These are phyloP conservation scores for Luperina nickerlii DNA, from an alignment of 2,888 invertebrate genomes.

Conservation along the genomic window DNA sequence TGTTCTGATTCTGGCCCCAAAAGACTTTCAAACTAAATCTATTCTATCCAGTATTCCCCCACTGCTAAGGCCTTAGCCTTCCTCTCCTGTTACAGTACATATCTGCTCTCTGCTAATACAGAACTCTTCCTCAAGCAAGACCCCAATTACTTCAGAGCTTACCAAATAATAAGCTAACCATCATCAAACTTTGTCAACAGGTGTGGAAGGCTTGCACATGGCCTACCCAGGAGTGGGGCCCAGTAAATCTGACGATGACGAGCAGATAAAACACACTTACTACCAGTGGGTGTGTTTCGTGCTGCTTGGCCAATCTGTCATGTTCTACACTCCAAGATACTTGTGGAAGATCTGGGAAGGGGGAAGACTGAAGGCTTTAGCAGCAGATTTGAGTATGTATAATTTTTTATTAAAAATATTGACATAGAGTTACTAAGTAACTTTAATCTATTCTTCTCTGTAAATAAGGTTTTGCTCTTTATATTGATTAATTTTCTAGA, in stretches of 20 bases:
- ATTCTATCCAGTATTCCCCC: neutral
- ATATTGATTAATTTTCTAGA: neutral
- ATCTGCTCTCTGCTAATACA: neutral
- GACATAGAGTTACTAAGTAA: neutral
- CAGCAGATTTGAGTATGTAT: slow-evolving; percentile 89
- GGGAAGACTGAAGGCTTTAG: slow-evolving; percentile 90
- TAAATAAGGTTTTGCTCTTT: neutral
- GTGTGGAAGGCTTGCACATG: slow-evolving; percentile 86
- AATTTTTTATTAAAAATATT: neutral
- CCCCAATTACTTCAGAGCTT: neutral
- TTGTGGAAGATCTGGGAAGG: slow-evolving; percentile 94
- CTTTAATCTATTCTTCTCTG: neutral
- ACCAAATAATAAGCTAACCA: neutral
- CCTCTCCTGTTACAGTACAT: neutral
- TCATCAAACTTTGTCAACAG: slow-evolving; percentile 64
- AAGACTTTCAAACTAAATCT: neutral
- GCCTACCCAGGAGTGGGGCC: slow-evolving; percentile 90
- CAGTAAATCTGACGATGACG: slow-evolving; percentile 81
- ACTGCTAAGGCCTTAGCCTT: neutral
- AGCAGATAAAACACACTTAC: slow-evolving; percentile 90
- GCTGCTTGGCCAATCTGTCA: slow-evolving; percentile 91
- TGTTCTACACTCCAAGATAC: slow-evolving; percentile 93
- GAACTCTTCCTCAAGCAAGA: neutral
- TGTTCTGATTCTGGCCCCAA: neutral
- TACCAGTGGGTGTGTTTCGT: slow-evolving; percentile 94